These are phyloP conservation scores for Potorous gilbertii DNA, from an alignment of 2,797 vertebrate species.

Conservation along the genomic window DNA sequence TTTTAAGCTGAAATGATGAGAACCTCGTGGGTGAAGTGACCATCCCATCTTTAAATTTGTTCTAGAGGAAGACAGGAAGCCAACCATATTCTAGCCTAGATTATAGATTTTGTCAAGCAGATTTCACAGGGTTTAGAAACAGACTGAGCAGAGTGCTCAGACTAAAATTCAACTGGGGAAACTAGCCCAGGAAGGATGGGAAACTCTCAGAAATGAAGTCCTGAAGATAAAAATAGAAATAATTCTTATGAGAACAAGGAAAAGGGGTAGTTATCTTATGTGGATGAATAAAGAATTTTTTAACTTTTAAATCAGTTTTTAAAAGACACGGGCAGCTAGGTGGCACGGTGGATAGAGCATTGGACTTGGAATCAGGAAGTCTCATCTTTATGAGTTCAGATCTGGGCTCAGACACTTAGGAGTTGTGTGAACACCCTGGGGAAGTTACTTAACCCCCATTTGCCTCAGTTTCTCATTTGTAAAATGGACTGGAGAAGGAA, in stretches of 20 bases:
- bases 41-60: background rate
- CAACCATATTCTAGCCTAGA: background rate
- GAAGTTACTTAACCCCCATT: too few species aligned
- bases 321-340: too few species aligned
- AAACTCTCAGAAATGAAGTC: background rate
- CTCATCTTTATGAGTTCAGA: too few species aligned
- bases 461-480: too few species aligned
- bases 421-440: too few species aligned
- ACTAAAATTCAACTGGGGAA: background rate
- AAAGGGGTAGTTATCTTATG: background rate
- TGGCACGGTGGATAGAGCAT: too few species aligned
- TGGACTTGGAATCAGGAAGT: too few species aligned
- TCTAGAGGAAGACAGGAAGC: background rate
- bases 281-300: background rate
- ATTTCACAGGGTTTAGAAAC: background rate
- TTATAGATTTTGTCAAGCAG: background rate
- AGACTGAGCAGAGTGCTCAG: background rate
- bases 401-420: too few species aligned
- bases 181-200: background rate
- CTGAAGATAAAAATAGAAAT: background rate
- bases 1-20: background rate
- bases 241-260: background rate
- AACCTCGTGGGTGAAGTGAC: background rate
- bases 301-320: background rate
- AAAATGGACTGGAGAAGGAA: too few species aligned